These are phyloP conservation scores for Cephus spinipes DNA, from an alignment of 2,888 invertebrate species.

Conservation along the genomic window DNA sequence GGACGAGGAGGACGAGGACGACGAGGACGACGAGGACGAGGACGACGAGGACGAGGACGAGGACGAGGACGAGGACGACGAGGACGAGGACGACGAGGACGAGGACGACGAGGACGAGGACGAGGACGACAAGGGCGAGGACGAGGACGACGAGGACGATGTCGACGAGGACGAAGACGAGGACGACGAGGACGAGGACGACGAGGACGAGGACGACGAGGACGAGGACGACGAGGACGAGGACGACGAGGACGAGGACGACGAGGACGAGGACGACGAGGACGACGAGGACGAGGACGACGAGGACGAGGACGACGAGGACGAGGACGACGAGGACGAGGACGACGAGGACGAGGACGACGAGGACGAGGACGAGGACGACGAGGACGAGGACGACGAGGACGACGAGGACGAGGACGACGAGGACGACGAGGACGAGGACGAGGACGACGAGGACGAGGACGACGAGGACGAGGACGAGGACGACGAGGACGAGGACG, in stretches of 20 bases:
- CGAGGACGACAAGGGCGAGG: no score
- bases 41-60: slow-evolving; percentile 3
- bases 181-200: background rate
- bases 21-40: background rate
- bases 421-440: background rate
- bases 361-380: background rate
- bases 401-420: background rate
- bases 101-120: background rate
- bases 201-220: background rate
- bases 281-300: background rate
- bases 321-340: background rate
- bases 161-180: no score
- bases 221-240: slow-evolving; percentile 3
- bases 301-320: background rate
- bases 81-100: background rate
- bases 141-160: no score
- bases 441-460: background rate
- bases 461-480: background rate
- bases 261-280: background rate
- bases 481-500: slow-evolving; percentile 1
- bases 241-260: background rate
- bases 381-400: background rate
- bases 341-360: slow-evolving; percentile 1
- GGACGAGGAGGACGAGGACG: slow-evolving; percentile 1
- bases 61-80: background rate